Evolutionary conservation across 1,140 invertebrate species (phyloP), one percentile per base, ranked within the genome.

Genomic region (Drosophila lini): DNA sequence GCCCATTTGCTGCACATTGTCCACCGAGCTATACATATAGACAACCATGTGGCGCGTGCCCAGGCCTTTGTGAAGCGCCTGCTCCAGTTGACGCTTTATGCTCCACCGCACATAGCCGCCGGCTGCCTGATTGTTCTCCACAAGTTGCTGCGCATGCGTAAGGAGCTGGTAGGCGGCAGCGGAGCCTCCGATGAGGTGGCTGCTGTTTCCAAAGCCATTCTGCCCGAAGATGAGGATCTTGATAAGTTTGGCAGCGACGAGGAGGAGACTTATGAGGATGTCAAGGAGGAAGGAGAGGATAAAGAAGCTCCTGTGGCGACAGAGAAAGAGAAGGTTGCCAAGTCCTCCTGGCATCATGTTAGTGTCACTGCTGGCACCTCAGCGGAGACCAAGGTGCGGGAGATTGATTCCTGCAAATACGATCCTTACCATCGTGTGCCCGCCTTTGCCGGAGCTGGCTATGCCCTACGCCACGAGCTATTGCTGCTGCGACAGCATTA

Each of bases 11-110:
- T 99, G 32, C 98, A 98, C 91, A 94, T 99, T 28, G 92, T 99
- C 4, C 98, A 96, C 91, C 96, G 97, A 85, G 95, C 97, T 15
- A 93, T 99, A 63, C 95, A 96, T 75, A 95, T 94, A 60, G 98
- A 99, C 93, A 93, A 92, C 16, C 95, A 96, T 69, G 90, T 95
- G 3, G 91, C 94, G 15, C 92, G 98, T 61, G 94, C 97, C 0
- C 94, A 95, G 91, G 96, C 97, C 9, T 98, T 99, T 92, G 93
- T 98, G 3, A 99, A 99, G 93, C 93, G 98, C 62, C 92, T 99
- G 40, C 93, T 99, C 40, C 98, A 99, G 93, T 93, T 97, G 74
- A 93, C 92, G 0, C 61, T 92, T 2, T 91, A 91, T 57, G 75
- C 91, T 11, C 85, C 91, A 3, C 63, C 91, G 0, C 73, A 88